These are phyloP conservation scores for Hippolais icterina DNA, from an alignment of 2,113 vertebrate genomes.

Conservation along the genomic window DNA sequence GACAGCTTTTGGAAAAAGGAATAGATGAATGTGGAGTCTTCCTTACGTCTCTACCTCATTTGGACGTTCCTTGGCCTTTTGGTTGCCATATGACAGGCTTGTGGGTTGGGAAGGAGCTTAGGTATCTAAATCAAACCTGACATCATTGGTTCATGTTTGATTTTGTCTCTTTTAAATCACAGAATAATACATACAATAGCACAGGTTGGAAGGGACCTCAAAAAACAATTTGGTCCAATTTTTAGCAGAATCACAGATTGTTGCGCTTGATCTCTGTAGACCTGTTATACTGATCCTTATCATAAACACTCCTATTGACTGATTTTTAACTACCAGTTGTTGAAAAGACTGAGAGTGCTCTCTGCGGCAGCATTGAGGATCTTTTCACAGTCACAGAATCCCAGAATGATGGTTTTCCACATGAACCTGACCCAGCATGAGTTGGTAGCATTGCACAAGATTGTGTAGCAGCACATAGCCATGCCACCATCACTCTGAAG, in stretches of 20 bases:
- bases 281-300: not conserved
- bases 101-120: not conserved
- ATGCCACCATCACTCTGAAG: not conserved
- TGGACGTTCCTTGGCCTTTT: not conserved
- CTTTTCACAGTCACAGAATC: not conserved
- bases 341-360: not conserved
- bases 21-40: not conserved
- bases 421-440: rapidly evolving
- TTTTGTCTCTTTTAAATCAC: not conserved
- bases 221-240: not conserved
- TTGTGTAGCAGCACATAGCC: rapidly evolving
- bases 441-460: not conserved
- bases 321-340: not conserved
- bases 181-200: not conserved
- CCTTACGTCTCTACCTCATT: not conserved
- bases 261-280: not conserved
- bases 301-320: not conserved
- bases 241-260: not conserved
- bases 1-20: not conserved
- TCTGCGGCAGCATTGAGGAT: not conserved
- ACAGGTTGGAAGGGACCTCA: not conserved
- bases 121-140: not conserved
- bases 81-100: not conserved
- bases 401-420: not conserved
- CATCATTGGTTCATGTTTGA: not conserved